Evolutionary conservation across 2,888 invertebrate species (phyloP), one percentile per base, ranked within the genome.

Genomic region (Eristalis pertinax): DNA sequence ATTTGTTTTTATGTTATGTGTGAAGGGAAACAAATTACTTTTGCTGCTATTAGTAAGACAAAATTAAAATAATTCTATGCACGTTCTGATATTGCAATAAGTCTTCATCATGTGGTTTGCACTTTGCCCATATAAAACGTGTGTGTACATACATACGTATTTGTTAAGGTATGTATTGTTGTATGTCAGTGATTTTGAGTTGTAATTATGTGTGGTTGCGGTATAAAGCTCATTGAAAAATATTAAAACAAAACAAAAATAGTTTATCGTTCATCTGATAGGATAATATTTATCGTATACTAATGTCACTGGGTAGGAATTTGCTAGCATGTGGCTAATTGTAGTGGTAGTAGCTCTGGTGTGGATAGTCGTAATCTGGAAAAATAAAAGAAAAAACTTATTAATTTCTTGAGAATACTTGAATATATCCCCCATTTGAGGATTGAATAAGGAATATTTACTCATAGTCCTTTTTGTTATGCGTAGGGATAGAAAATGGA

Each of bases 91-190:
- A 87, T 87, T 87, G 87, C 87, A 87, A 84, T 87, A 84, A 87
- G 84, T 87, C 87, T 87, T 87, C 76, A 80, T 87, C 84, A 64
- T 80, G 75, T 79, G 65, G 83, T 87, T 50, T 87, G 87, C 87
- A 87, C 87, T 87, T 87, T 87, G 87, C 87, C 87, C 87, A 84
- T 87, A 87, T 80, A 84, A 83, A 84, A 87, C 87, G 84, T 87
- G 84, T 84, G 41, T 76, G 58, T 72, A 68, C 50, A 50, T 50
- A 50, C 50, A 50, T 8, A 32, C 32, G 32, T 32, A 26, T 15
- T 43, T 43, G 2, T 5, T 43, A n/a, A n/a, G 15, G 41, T 73
- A 60, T 69, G 68, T 50, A 11, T 64, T 35, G 24, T 29, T 7
- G 60, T 63, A 43, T 63, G 10, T 62, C 13, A 74, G 26, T 64